Base-by-base conservation (phyloP, 2,888 invertebrate species). In the Yponomeuta malinellus region DNA sequence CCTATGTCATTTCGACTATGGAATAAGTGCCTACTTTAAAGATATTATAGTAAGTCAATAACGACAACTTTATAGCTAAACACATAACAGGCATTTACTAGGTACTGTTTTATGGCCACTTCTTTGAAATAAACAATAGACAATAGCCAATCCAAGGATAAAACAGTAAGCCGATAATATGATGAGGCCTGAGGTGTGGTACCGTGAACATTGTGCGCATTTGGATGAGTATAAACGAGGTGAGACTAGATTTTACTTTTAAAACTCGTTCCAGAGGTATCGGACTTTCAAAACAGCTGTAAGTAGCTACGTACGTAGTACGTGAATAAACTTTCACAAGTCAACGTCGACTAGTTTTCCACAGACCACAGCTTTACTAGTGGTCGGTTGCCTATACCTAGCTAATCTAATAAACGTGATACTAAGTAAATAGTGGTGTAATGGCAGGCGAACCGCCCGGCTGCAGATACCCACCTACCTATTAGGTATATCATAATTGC, bases 401-500 rank as follows among this genome's bases (percentile, higher is more conserved):
- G 15, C 52, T 59, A 59, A 59, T 59, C 52, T 59, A 59, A 59
- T 59, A 59, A 59, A 59, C 52, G 12, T 59, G 52, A 59, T 59
- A 59, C 52, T 59, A 59, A 15, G 52, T 59, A 59, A 59, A 15
- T 59, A 59, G 2, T 59, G 12, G 52, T 59, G 52, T 59, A 59
- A 59, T 59, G 52, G 52, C 52, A 15, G 52, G 52, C 52, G 12
- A 59, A 15, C 52, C 15, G 52, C 15, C 52, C 52, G 52, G 52
- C 65, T 33, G 29, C 52, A 59, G 69, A 10, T 31, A 23, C 23
- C 23, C 23, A 23, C 23, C 23, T 23, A 23, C 23, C 23, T 23
- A 23, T 23, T 23, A 23, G 23, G 23, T 23, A 69, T 31, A 31
- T n/a, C 63, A 31, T 69, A 69, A 69, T 69, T 69, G 37, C 69